A percentile compares a stretch with the other conserved stretches of the same genome.
These are phyloP conservation scores for Dermochelys coriacea DNA, from an alignment of 2,797 vertebrate genomes.

Conservation along the genomic window DNA sequence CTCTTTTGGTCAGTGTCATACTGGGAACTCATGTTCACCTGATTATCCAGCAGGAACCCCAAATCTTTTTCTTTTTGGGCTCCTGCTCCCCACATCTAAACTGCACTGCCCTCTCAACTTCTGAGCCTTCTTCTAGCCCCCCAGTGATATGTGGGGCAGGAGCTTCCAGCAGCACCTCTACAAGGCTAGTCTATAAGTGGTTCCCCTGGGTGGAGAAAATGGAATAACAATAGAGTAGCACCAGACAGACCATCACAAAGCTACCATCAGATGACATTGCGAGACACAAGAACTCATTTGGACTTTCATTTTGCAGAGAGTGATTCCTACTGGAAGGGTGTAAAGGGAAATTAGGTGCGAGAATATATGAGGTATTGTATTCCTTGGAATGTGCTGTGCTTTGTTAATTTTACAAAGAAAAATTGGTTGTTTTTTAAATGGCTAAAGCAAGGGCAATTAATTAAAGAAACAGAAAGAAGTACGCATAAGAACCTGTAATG, in stretches of 20 bases:
- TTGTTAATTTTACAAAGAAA: conserved; percentile 1
- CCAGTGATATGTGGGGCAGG: background rate
- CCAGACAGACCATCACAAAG: background rate
- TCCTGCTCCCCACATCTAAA: background rate
- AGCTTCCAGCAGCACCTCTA: background rate
- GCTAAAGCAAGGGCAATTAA: background rate
- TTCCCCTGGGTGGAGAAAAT: background rate
- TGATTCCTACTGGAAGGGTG: background rate
- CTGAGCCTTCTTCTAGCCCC: background rate
- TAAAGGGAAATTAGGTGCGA: background rate
- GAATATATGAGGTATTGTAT: background rate
- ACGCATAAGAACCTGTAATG: conserved; percentile 15
- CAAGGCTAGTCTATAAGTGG: background rate
- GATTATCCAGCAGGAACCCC: background rate
- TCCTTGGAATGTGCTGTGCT: background rate
- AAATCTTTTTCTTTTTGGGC: background rate
- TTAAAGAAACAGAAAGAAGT: conserved; percentile 28
- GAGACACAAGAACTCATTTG: background rate
- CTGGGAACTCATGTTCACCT: background rate
- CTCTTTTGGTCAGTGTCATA: background rate
- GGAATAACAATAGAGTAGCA: background rate
- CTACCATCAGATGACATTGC: background rate
- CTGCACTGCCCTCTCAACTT: background rate
- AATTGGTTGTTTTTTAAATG: background rate
- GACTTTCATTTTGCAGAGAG: background rate